Conservation (phyloP, 2,888 invertebrate species). For the Aporophyla lueneburgensis region DNA sequence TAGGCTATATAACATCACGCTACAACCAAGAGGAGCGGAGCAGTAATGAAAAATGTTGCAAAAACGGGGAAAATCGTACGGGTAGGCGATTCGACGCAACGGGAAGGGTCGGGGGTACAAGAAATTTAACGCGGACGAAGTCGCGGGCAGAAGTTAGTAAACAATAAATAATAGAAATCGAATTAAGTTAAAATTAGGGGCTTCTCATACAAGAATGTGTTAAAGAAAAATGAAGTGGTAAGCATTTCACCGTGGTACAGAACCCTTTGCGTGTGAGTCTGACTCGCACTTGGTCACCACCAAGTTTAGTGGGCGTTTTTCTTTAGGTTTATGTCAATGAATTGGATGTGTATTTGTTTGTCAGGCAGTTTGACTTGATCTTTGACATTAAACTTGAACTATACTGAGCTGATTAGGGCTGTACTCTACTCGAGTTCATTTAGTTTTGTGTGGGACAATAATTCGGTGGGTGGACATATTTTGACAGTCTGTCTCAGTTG, state of each 20-base stretch:
- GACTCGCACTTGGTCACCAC: conserved; percentile 5
- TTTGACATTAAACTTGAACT: conserved; percentile 31
- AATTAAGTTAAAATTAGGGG: no score
- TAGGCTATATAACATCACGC: no score
- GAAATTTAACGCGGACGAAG: no score
- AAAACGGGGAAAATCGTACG: no score
- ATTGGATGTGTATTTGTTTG: conserved; percentile 32
- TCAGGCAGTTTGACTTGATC: conserved; percentile 23
- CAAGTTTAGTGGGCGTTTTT: conserved; percentile 39
- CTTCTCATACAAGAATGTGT: no score
- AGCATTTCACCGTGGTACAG: neutral
- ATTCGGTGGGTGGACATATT: neutral
- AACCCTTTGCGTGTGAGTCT: neutral
- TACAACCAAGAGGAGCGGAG: no score
- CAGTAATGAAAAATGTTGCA: no score
- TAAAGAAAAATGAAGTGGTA: no score
- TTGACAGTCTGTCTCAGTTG: neutral
- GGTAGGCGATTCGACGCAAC: no score
- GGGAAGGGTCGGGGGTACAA: no score
- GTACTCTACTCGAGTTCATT: neutral
- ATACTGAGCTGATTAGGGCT: conserved; percentile 14
- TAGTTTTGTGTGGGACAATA: neutral
- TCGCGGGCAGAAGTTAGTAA: no score
- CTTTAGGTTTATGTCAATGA: conserved; percentile 49
- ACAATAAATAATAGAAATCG: neutral